phyloP scores from a whole-genome alignment of 2,888 invertebrate genomes.

The Arge pagana region DNA sequence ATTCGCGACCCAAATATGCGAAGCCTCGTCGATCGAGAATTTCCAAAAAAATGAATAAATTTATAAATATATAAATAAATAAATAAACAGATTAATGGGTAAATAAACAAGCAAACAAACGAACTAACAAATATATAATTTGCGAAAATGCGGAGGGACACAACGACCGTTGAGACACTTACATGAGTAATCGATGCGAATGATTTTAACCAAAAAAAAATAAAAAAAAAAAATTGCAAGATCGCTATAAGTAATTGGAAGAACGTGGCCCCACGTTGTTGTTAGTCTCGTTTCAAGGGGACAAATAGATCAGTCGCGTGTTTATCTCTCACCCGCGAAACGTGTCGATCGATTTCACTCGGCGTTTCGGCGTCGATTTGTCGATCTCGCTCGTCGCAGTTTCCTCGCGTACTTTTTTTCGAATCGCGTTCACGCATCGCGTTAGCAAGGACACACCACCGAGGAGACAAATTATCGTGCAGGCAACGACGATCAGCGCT shows the following conservation, averaged over 20 bases:
- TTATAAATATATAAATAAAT: conserved; percentile 5
- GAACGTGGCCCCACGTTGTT: no score
- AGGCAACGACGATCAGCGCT: conserved; percentile 45
- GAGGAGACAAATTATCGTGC: conserved; percentile 34
- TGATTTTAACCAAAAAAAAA: background rate
- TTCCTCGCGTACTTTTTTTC: conserved; percentile 13
- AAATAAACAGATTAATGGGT: no score
- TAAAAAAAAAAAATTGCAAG: background rate
- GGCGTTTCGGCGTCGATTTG: conserved; percentile 51
- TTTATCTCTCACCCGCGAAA: conserved; percentile 73
- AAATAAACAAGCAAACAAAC: no score
- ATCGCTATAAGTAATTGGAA: no score
- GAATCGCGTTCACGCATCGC: conserved; percentile 10
- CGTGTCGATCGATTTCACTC: conserved; percentile 74
- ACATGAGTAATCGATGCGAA: background rate
- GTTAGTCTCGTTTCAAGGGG: no score
- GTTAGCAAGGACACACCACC: conserved; percentile 34
- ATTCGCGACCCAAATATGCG: background rate
- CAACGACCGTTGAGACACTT: background rate
- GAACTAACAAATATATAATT: no score
- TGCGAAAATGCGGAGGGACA: no score
- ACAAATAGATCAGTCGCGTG: background rate
- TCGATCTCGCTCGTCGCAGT: conserved; percentile 23
- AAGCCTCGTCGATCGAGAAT: background rate
- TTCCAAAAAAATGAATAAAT: conserved; percentile 9